A percentile compares a stretch with the other conserved stretches of the same genome.
phyloP scores from a whole-genome alignment of 2,797 vertebrate genomes.

The Xenops minutus region DNA sequence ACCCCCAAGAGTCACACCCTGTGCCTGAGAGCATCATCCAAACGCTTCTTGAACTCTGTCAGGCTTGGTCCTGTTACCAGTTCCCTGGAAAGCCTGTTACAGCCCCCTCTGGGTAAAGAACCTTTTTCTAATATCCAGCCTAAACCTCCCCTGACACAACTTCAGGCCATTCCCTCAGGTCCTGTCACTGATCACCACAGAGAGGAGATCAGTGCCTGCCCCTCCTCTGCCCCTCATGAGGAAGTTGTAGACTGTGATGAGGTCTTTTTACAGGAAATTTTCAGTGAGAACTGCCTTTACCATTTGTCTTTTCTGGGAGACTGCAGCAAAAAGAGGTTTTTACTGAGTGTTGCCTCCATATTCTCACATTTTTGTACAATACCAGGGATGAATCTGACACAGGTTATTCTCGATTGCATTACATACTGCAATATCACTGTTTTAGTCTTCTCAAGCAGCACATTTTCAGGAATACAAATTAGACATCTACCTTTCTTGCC shows the following conservation, averaged over 20 bases:
- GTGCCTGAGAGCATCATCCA: neutral
- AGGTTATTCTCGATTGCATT: neutral
- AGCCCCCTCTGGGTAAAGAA: neutral
- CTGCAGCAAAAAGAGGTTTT: neutral
- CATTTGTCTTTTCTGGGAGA: neutral
- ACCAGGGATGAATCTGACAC: neutral
- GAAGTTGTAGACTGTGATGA: neutral
- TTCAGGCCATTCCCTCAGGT: neutral
- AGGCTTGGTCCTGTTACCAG: neutral
- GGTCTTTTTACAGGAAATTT: neutral
- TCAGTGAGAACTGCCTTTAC: neutral
- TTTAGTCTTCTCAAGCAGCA: neutral
- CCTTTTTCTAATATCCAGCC: neutral
- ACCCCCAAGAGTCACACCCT: neutral
- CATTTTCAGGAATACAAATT: neutral
- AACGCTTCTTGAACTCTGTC: neutral
- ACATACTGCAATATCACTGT: neutral
- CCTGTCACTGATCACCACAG: neutral
- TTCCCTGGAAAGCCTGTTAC: neutral
- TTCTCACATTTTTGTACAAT: neutral
- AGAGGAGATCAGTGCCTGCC: neutral
- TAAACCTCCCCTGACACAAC: neutral
- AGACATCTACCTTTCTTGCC: neutral
- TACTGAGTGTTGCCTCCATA: neutral
- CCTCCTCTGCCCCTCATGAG: neutral